A percentile compares a stretch with the other conserved stretches of the same genome.
phyloP scores from a whole-genome alignment of 2,797 vertebrate species.

The Furcifer pardalis region DNA sequence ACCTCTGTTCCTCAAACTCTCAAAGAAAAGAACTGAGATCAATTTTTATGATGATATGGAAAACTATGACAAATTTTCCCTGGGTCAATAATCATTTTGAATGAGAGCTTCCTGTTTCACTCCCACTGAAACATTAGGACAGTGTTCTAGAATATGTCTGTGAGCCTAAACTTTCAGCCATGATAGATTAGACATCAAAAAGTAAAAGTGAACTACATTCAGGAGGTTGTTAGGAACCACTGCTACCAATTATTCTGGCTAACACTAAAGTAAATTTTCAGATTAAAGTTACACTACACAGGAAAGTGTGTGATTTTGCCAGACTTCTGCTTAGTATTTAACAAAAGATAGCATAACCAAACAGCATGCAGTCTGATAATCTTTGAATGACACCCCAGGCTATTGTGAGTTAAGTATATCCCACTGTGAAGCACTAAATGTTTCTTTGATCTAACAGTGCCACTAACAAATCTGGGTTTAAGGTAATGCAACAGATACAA shows the following conservation, averaged over 20 bases:
- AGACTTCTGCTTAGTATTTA: no score
- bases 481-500: no score
- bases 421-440: no score
- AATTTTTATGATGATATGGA: neutral
- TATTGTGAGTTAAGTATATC: no score
- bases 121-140: no score
- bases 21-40: no score
- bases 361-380: no score
- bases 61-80: neutral
- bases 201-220: neutral
- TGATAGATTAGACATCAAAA: neutral
- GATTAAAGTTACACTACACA: neutral
- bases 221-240: neutral
- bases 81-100: no score
- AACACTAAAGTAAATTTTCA: neutral
- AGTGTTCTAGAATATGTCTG: no score
- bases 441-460: neutral
- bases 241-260: neutral
- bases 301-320: neutral
- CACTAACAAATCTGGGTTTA: neutral
- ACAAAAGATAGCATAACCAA: no score
- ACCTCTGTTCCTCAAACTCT: neutral
- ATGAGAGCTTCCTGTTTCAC: no score
- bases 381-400: no score
- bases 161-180: neutral